Evolutionary conservation across 2,797 vertebrate genomes (phyloP), one percentile per base, ranked within the genome.

Genomic region (Dromococcyx pavoninus): DNA sequence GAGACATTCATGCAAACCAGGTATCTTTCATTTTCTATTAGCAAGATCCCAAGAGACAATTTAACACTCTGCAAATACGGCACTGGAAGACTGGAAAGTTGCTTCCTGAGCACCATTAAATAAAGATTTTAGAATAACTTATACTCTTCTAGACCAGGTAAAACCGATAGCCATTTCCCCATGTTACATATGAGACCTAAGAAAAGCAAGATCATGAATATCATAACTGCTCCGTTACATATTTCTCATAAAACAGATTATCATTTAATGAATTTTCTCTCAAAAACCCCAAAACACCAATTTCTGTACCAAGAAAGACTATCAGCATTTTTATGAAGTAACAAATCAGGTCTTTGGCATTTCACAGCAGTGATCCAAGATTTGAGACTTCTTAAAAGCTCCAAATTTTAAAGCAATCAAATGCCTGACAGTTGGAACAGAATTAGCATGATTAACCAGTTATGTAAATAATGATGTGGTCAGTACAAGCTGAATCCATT

Each of bases 361-460:
- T 75, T 92, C 78, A 62, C 73, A 89, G 87, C 74, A 90, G 70
- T 0, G 39, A 91, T 93, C 90, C 90, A 92, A 94, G 91, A 88
- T 51, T 33, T 54, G 71, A 79, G 74, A 60, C 65, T 89, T 58
- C 77, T 93, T 50, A 93, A 94, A 92, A 88, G 87, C 91, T 93
- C 67, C 75, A 69, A 91, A 75, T 89, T 95, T 96, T 69, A 67
- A 82, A 95, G 91, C 82, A 94, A 95, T 95, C 94, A 89, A 96
- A 94, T 32, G 74, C 72, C 75, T 93, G 93, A 95, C 92, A 95
- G 93, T 79, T 93, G 90, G 90, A 91, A 90, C 60, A 88, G 90
- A 96, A 95, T 94, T 92, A 85, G 89, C 77, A 41, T 93, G 92
- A 96, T 94, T 91, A 93, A 95, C 88, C 83, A 96, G 91, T 95